A percentile compares a stretch with the other conserved stretches of the same genome.
Evolutionary conservation across 2,797 vertebrate genomes (phyloP).

Genomic region (Peromyscus aztecus): DNA sequence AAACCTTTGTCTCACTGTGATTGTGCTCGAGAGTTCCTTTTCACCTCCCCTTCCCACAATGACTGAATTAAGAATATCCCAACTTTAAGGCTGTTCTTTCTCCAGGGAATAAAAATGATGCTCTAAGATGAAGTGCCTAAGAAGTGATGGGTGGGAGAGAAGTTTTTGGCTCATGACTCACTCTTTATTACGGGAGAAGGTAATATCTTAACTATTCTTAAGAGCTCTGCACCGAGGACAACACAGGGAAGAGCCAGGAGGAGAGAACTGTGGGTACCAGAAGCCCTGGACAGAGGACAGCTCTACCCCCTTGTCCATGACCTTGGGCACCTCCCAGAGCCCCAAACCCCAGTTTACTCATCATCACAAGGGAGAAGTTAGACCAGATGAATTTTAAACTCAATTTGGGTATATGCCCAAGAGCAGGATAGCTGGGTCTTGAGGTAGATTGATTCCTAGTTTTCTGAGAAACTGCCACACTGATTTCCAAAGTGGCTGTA

Average conservation of each 20-base stretch:
- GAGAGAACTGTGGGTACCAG: background rate
- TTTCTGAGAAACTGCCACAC: background rate
- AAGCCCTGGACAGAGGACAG: background rate
- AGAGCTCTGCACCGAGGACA: slow-evolving; percentile 22
- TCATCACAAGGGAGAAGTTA: background rate
- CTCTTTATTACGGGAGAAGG: slow-evolving; percentile 70
- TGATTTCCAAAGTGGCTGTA: background rate
- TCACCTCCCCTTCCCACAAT: slow-evolving; percentile 81
- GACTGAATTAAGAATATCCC: slow-evolving; percentile 79
- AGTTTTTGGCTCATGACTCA: slow-evolving; percentile 73
- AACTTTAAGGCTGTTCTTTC: slow-evolving; percentile 73
- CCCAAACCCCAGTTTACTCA: background rate
- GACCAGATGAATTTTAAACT: background rate
- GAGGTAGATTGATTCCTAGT: background rate
- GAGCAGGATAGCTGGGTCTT: background rate
- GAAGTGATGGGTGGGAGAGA: slow-evolving; percentile 72
- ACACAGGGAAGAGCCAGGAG: background rate
- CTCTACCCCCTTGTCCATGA: background rate
- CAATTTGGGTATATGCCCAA: background rate
- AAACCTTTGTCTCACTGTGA: slow-evolving; percentile 87
- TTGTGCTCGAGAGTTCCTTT: slow-evolving; percentile 81
- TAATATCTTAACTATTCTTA: slow-evolving; percentile 63
- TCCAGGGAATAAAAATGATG: slow-evolving; percentile 73
- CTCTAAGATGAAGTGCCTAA: slow-evolving; percentile 55
- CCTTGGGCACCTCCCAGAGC: background rate